Conservation (phyloP, 2,888 invertebrate genomes). For the Synanthedon vespiformis region DNA sequence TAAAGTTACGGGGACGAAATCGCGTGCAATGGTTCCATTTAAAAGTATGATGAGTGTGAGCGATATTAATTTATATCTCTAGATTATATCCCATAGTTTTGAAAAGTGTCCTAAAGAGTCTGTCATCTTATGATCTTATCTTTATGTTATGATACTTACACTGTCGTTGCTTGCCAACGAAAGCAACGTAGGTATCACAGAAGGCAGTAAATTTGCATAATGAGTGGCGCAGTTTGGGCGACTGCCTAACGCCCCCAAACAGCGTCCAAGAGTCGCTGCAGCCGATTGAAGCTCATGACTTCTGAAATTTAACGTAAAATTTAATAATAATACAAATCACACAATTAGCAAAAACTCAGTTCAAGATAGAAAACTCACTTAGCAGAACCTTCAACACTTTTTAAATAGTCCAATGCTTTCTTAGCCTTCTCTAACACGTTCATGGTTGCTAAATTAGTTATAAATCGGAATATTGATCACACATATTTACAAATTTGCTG, state of each 20-base stretch:
- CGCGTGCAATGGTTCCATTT: no score
- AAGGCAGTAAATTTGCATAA: conserved; percentile 51
- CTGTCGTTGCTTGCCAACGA: conserved; percentile 57
- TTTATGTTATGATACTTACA: conserved; percentile 32
- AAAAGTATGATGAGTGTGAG: no score
- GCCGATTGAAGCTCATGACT: conserved; percentile 56
- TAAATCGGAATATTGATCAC: conserved; percentile 9
- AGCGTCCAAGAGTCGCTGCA: conserved; percentile 55
- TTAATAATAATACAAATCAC: conserved; percentile 2
- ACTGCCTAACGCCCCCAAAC: conserved; percentile 52
- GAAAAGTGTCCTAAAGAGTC: no score
- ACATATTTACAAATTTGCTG: conserved; percentile 17
- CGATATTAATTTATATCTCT: no score
- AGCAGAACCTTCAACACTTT: conserved; percentile 42
- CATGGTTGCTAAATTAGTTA: conserved; percentile 34
- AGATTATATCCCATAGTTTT: no score
- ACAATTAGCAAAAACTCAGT: conserved; percentile 5
- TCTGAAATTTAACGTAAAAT: conserved; percentile 26
- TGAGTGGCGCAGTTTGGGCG: conserved; percentile 53
- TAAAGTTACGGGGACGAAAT: no score
- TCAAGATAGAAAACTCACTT: conserved; percentile 33
- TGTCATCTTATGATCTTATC: background rate
- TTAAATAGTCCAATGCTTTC: conserved; percentile 56
- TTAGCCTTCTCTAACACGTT: conserved; percentile 63
- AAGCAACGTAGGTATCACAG: conserved; percentile 52